Base-by-base conservation (phyloP, 2,888 invertebrate genomes). In the Diarsia brunnea region DNA sequence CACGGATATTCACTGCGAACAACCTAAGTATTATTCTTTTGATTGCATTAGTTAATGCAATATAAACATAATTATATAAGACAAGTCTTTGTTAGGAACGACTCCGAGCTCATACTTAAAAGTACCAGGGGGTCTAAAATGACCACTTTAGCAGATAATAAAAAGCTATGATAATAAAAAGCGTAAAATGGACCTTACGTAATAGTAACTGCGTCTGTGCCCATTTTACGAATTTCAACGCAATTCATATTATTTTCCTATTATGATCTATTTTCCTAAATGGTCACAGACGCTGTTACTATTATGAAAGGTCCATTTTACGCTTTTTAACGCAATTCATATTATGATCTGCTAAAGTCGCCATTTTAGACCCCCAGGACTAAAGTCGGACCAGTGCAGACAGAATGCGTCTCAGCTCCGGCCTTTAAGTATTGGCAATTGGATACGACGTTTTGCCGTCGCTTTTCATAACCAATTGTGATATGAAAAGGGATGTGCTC, bases 401-500 rank as follows among this genome's bases (percentile, higher is more conserved):
- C 43, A 43, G 38, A 61, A n/a, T 38, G 61, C 7, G 16, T 58
- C 24, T 58, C 8, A 27, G 27, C 8, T 58, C 19, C 4, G n/a
- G 61, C 38, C 12, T 63, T n/a, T 68, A 60, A 61, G 60, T 69
- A 61, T 61, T 49, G 27, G 58, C 66, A 84, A 71, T 79, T 84
- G 66, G 24, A 68, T 69, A 43, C 19, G 31, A 53, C 47, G 38
- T 24, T 63, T 51, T 49, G 38, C 47, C 24, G n/a, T 73, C 43
- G 47, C 43, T 47, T 76, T 76, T 67, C 27, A 75, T 82, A 60
- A 79, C 53, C 51, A 80, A 75, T 76, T 70, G 49, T 55, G 58
- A 38, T 69, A 27, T 45, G 31, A 47, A 69, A 67, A 68, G 67
- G 65, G 72, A 83, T 67, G 63, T 72, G 21, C 49, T 68, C 63